Percentiles rank a stretch among this genome's conserved stretches.
Evolutionary conservation across 2,888 invertebrate species (phyloP).

Genomic region (Meteorus colon): DNA sequence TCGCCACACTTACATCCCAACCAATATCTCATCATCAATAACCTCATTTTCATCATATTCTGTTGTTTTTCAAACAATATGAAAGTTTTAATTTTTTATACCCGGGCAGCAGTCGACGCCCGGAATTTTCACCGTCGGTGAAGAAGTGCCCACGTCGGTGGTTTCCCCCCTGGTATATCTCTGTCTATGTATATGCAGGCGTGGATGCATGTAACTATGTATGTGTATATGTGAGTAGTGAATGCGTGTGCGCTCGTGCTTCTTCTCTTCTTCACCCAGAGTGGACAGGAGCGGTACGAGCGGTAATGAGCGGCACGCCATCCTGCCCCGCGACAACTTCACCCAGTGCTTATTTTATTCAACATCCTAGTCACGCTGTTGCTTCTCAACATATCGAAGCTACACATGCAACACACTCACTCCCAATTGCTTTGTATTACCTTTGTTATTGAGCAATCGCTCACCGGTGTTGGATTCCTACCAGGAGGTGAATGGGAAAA

Average conservation of each 20-base stretch:
- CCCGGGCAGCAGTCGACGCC: constrained; percentile 29
- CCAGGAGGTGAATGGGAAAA: neutral
- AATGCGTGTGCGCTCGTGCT: constrained; percentile 49
- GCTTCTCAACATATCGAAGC: neutral
- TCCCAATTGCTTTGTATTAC: neutral
- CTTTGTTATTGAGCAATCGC: constrained; percentile 30
- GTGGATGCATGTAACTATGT: constrained; percentile 27
- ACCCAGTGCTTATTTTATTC: constrained; percentile 30
- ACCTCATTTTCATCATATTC: neutral
- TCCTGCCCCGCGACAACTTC: constrained; percentile 60
- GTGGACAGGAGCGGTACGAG: constrained; percentile 54
- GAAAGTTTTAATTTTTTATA: constrained; percentile 2
- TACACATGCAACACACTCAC: constrained; percentile 30
- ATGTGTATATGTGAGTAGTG: constrained; percentile 48
- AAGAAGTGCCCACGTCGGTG: constrained; percentile 52
- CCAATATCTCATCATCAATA: neutral
- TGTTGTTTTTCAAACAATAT: neutral
- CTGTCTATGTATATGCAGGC: constrained; percentile 11
- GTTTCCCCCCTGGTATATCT: constrained; percentile 48
- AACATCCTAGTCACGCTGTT: constrained; percentile 41
- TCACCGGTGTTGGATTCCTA: neutral
- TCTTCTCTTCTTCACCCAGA: constrained; percentile 48
- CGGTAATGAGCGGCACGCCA: constrained; percentile 62
- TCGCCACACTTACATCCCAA: constrained; percentile 22
- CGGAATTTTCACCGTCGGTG: constrained; percentile 37